Base-by-base conservation (phyloP, 1,140 invertebrate species). In the Nylanderia fulva region DNA sequence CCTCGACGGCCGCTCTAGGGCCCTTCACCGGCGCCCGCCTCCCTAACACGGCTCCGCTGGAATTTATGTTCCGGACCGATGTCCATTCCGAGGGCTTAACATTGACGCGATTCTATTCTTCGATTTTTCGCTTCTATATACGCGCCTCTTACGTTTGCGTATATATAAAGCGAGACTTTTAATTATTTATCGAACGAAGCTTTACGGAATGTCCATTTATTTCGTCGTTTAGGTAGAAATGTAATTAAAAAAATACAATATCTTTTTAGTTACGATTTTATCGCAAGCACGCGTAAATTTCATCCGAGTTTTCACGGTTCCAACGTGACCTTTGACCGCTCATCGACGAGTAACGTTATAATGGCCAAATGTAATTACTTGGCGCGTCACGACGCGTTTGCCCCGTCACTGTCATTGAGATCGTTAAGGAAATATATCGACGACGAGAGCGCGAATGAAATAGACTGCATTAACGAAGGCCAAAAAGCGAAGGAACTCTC, bases 371-470 rank as follows among this genome's bases (percentile, higher is more conserved):
- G 39, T 45, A 71, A 82, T 82, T 82, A 82, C 66, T 82, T 82
- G 64, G 77, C 66, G 77, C 27, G 52, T 82, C 77, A 82, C 54
- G 66, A 82, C 36, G 24, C 52, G 42, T 72, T 72, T 36, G 77
- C 39, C 15, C 24, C 48, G 33, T 82, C 77, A 72, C 66, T 82
- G 77, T 82, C 77, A 82, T 18, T 39, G 24, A 58, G 77, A 82
- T 82, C 36, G 77, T 82, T 82, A 82, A 82, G 52, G 52, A 82
- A 82, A 82, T 82, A 72, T 71, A 82, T 82, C 45, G 77, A 54
- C 77, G 66, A 33, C 66, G 52, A 36, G 64, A 24, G 48, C 52
- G 52, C 54, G 66, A n/a, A 72, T 82, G 66, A 82, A 72, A 82
- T 72, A 72, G 52, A 82, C 77, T 72, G 66, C 77, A 82, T 82